Evolutionary conservation across 2,113 vertebrate species (phyloP).

Genomic region (Brienomyrus longianalis): DNA sequence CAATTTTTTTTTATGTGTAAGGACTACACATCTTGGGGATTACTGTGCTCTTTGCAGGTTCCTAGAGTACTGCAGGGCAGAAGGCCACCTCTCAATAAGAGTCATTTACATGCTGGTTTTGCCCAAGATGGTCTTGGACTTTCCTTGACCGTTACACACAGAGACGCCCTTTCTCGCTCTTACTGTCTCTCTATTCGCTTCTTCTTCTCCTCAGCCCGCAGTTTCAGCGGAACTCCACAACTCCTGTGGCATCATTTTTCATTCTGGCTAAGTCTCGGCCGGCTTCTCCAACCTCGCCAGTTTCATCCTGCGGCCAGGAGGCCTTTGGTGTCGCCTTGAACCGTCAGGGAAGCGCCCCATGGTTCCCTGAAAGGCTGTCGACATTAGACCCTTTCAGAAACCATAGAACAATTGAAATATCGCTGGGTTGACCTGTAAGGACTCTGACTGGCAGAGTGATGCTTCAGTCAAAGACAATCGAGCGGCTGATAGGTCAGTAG

Average conservation of each 20-base stretch:
- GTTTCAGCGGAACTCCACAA: background rate
- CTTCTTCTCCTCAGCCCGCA: background rate
- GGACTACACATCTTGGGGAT: conserved; percentile 26
- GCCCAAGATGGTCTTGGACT: background rate
- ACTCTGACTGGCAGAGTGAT: background rate
- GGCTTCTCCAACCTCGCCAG: background rate
- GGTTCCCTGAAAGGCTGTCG: background rate
- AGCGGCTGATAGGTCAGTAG: background rate
- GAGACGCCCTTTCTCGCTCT: background rate
- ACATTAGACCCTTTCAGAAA: background rate
- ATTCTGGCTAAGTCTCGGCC: background rate
- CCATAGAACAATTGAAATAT: background rate
- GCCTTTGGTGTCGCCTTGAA: background rate
- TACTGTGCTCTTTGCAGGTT: conserved; percentile 24
- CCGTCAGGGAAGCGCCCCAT: background rate
- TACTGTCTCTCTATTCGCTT: background rate
- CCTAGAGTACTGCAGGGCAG: conserved; percentile 16
- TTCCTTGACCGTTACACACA: conserved; percentile 20
- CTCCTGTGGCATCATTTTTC: background rate
- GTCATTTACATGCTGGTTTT: conserved; percentile 26
- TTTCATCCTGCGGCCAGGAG: background rate
- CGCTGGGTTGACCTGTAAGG: background rate
- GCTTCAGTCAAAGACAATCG: background rate
- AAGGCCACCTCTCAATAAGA: conserved; percentile 30
- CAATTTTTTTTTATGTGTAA: conserved; percentile 14